Evolutionary conservation across 2,888 invertebrate genomes (phyloP), one percentile per base, ranked within the genome.

Genomic region (Hybos culiciformis): DNA sequence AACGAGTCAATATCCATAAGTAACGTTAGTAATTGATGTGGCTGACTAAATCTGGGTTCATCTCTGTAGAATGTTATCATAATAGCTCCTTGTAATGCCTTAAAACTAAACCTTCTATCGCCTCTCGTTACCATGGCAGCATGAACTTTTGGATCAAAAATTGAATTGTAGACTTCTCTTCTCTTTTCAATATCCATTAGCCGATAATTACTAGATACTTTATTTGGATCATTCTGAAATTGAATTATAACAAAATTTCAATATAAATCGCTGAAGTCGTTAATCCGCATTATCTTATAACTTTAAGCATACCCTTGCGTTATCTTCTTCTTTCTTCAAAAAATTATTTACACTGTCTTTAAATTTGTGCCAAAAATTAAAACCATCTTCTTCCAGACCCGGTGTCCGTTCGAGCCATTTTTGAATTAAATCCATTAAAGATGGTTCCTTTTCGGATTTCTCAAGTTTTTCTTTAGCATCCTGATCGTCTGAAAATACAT

Each of bases 1-100:
- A 94, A 74, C 1, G 94, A 91, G 70, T 98, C 98, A 41, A 98
- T 93, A 60, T 98, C 97, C 88, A 96, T 96, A 20, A 98, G 77
- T 12, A 92, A 74, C 0, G 84, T 87, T 12, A 98, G 72, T 48
- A 98, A 76, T 66, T 96, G 96, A 69, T 94, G 94, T 0, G 97
- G 97, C 63, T 96, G 94, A 54, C 93, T 93, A 70, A 98, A 98
- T 37, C 96, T 76, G 0, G 96, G 94, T 69, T 96, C 93, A 59
- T 97, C 94, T 37, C 96, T 73, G 68, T 97, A 97, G 62, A 96
- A 83, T 2, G 87, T 94, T 44, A 98, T 94, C 87, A 98, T 90
- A 59, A 98, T 83, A 20, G 97, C 97, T 5, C 97, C 98, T 61
- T 96, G 93, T 41, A 97, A 70, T 0, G 97, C 97, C 45, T 76